Base-by-base conservation (phyloP, 2,113 vertebrate genomes). In the Hydrolagus affinis region DNA sequence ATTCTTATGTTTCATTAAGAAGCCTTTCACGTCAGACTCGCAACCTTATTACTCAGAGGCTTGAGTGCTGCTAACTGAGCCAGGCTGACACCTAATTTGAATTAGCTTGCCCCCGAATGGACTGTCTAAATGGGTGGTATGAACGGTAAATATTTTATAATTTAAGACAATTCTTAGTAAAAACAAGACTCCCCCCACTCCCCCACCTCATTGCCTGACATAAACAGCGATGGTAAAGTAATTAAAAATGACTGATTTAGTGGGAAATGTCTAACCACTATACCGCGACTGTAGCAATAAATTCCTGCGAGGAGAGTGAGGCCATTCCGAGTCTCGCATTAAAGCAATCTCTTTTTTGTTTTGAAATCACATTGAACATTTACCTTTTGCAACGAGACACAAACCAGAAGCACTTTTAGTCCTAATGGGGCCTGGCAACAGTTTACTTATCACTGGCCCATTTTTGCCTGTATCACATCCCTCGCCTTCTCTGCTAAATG, bases 361-460 rank as follows among this genome's bases (percentile, higher is more conserved):
- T 23, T 3, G 8, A 66, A 19, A 9, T 17, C 28, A 14, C 21
- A 19, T 83, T 28, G 19, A 68, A 66, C 30, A 0, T 83, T 30
- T 64, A 68, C 25, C 10, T 25, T 21, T 1, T 28, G 78, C 14
- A 30, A 25, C 14, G 9, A 68, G 78, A 66, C 23, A 66, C 15
- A 66, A 66, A 32, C 8, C 78, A 68, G 78, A 66, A 25, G 25
- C 25, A 66, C 60, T 32, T 77, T 17, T 8, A 15, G 30, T 83
- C 60, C 25, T 21, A 60, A 64, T 32, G 62, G 28, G n/a, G 12
- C 11, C 25, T 12, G 15, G 78, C 28, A 32, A 10, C 62, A 66
- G 78, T 68, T 66, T 25, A 32, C 32, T 66, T 66, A 83, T 83
- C 78, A 83, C 44, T 6, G 78, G 78, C 32, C 28, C 59, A 59